A percentile compares a stretch with the other conserved stretches of the same genome.
Conservation (phyloP, 2,888 invertebrate genomes). For the Cylloceria caligata region DNA sequence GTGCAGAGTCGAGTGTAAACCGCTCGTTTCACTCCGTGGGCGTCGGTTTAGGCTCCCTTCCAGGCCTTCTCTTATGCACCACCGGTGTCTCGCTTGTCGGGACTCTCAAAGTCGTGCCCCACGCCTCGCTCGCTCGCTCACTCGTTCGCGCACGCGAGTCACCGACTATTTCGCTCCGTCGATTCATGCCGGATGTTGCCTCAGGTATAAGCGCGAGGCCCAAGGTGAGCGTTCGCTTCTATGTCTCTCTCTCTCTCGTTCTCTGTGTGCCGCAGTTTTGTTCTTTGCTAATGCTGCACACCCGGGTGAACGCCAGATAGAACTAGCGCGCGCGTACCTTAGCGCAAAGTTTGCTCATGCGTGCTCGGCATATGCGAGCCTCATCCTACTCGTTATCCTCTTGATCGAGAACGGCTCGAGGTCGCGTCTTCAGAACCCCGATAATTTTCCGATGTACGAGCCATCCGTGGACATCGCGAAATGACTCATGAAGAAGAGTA, state of each 20-base stretch:
- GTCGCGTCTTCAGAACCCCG: slow-evolving; percentile 52
- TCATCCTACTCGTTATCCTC: slow-evolving; percentile 26
- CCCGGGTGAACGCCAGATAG: slow-evolving; percentile 69
- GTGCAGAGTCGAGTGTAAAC: slow-evolving; percentile 30
- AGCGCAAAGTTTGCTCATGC: slow-evolving; percentile 48
- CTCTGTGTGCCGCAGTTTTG: slow-evolving; percentile 34
- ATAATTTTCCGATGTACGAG: slow-evolving; percentile 9
- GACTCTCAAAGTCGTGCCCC: slow-evolving; percentile 26
- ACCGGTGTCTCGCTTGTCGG: slow-evolving; percentile 16
- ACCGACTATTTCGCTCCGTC: slow-evolving; percentile 79
- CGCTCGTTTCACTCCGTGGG: slow-evolving; percentile 60
- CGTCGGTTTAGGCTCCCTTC: slow-evolving; percentile 51
- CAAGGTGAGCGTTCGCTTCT: slow-evolving; percentile 64
- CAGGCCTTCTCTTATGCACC: slow-evolving; percentile 19
- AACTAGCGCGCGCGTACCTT: slow-evolving; percentile 65
- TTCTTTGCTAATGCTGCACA: slow-evolving; percentile 51
- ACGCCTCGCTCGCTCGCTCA: slow-evolving; percentile 10
- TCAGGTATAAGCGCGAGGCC: slow-evolving; percentile 72
- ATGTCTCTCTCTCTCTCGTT: slow-evolving; percentile 49
- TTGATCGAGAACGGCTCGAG: slow-evolving; percentile 62
- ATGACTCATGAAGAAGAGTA: slow-evolving; percentile 21
- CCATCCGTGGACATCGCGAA: not conserved
- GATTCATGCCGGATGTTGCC: slow-evolving; percentile 84
- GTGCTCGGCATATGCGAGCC: slow-evolving; percentile 64
- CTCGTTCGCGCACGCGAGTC: slow-evolving; percentile 66